Conservation (phyloP, 2,797 vertebrate species). For the Pristis pectinata region DNA sequence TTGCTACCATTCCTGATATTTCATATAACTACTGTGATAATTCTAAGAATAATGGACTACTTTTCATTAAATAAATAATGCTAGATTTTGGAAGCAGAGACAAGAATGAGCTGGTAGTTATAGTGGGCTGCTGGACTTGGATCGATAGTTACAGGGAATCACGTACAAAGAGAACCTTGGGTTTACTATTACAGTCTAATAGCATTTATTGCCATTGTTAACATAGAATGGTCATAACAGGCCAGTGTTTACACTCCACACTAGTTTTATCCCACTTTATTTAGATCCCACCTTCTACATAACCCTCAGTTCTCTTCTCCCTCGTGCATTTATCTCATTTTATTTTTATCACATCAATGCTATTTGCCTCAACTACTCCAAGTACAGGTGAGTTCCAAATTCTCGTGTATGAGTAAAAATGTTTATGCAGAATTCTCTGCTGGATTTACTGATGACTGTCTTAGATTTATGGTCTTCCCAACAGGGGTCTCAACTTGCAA, state of each 20-base stretch:
- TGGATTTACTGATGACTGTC: background rate
- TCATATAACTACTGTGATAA: background rate
- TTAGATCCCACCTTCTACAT: background rate
- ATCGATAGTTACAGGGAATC: background rate
- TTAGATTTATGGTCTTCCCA: no score
- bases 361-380: background rate
- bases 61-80: background rate
- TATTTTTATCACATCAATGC: background rate
- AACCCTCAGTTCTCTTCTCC: background rate
- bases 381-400: no score
- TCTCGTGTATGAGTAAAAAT: background rate
- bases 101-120: background rate
- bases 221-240: background rate
- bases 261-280: no score
- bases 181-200: background rate
- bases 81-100: background rate
- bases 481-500: no score
- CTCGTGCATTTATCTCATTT: background rate
- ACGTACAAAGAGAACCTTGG: background rate
- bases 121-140: background rate
- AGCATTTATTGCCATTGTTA: background rate
- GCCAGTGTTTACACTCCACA: background rate
- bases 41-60: background rate
- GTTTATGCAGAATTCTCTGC: no score
- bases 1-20: no score